Conservation (phyloP, 2,888 invertebrate genomes). For the Rosalia funebris region DNA sequence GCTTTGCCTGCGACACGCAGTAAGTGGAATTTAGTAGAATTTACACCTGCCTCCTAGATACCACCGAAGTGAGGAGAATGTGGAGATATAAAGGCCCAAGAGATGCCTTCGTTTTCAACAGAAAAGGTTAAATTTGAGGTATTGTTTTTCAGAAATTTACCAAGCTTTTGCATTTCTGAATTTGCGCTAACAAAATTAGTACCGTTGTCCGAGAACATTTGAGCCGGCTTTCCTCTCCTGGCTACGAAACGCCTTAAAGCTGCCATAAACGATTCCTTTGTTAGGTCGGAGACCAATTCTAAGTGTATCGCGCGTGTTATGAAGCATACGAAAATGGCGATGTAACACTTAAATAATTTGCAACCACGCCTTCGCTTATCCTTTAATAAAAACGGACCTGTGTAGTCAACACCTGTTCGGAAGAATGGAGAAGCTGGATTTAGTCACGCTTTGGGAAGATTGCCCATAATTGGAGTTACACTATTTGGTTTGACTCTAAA, state of each 20-base stretch:
- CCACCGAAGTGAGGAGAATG: conserved; percentile 50
- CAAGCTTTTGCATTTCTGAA: conserved; percentile 18
- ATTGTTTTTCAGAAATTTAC: conserved; percentile 21
- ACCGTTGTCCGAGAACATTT: conserved; percentile 46
- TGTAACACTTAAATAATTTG: no score
- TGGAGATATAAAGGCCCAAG: not conserved
- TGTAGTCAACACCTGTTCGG: no score
- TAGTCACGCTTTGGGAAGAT: conserved; percentile 25
- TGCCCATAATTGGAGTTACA: conserved; percentile 32
- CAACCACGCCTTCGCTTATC: no score
- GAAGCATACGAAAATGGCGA: no score
- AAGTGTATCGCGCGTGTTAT: no score
- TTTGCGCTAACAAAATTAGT: conserved; percentile 39
- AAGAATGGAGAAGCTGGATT: conserved; percentile 23
- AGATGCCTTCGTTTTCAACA: conserved; percentile 1
- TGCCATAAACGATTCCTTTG: no score
- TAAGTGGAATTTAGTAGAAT: conserved; percentile 52
- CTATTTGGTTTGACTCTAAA: no score
- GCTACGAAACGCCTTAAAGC: no score
- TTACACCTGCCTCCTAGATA: conserved; percentile 56
- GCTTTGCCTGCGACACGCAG: conserved; percentile 43
- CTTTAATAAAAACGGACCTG: no score
- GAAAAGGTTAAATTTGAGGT: conserved; percentile 29
- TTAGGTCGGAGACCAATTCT: no score
- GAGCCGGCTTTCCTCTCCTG: no score